Evolutionary conservation across 2,888 invertebrate species (phyloP), one percentile per base, ranked within the genome.

Genomic region (Sphaerophoria taeniata): DNA sequence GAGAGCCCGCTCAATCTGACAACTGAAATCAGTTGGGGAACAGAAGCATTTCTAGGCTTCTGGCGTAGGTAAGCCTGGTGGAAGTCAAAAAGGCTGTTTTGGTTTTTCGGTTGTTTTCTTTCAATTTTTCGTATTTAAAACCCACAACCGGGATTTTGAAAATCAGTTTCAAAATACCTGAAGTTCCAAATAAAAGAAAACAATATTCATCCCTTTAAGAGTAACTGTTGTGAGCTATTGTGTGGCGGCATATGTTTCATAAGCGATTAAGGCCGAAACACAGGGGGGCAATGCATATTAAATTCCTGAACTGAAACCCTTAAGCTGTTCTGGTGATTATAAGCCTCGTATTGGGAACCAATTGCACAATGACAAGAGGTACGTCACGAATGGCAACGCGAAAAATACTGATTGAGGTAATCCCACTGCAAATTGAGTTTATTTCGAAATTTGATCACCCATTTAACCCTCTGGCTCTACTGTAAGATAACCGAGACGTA

Each of bases 91-190:
- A 2, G 1, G 24, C 1, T 24, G 24, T 24, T 24, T 24, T 2
- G 2, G 24, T 24, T 24, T 24, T 24, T 24, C 24, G 24, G 24
- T 24, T 24, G 24, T 2, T n/a, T n/a, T n/a, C n/a, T n/a, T n/a
- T n/a, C n/a, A n/a, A n/a, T n/a, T n/a, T n/a, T n/a, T n/a, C n/a
- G n/a, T n/a, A n/a, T n/a, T n/a, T n/a, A n/a, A n/a, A n/a, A n/a
- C n/a, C n/a, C n/a, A n/a, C n/a, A n/a, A 24, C 24, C 24, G 24
- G 24, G 24, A 24, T 24, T 84, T 84, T 84, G 71, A 53, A 71
- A 84, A 84, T 84, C 83, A 74, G 79, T 84, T 84, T 79, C 71
- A 60, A 75, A 84, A 84, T 72, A 55, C 71, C 83, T 79, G 77
- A 49, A 82, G 39, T 67, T 47, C 63, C 79, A 75, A 78, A 84